Evolutionary conservation across 2,888 invertebrate genomes (phyloP).

Genomic region (Acanthosoma haemorrhoidale): DNA sequence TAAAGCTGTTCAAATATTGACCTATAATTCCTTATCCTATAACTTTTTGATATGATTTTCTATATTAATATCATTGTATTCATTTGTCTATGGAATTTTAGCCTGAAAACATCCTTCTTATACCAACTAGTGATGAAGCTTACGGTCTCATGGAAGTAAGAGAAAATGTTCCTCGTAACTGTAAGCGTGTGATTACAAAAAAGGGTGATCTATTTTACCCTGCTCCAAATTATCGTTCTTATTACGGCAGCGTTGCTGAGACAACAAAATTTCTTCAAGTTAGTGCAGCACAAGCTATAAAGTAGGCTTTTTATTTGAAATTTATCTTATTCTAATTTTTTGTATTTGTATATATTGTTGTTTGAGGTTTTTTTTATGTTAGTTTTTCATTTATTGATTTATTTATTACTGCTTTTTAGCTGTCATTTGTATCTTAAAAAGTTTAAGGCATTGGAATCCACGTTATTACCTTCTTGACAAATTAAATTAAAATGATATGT

Average conservation of each 20-base stretch:
- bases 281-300: slow-evolving; percentile 59
- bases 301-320: slow-evolving; percentile 46
- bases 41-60: no score
- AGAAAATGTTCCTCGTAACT: slow-evolving; percentile 62
- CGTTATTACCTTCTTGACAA: no score
- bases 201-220: slow-evolving; percentile 65
- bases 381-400: no score
- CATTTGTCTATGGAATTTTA: slow-evolving; percentile 47
- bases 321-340: not conserved
- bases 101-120: slow-evolving; percentile 71
- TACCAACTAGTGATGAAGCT: slow-evolving; percentile 64
- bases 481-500: no score
- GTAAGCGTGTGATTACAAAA: slow-evolving; percentile 60
- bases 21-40: no score
- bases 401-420: no score
- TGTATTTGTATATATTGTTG: not conserved
- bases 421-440: no score
- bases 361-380: no score
- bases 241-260: slow-evolving; percentile 44
- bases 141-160: slow-evolving; percentile 60
- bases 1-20: no score
- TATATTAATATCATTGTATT: no score
- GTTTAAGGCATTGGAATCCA: no score
- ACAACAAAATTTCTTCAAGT: slow-evolving; percentile 59
- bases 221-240: slow-evolving; percentile 70